These are phyloP conservation scores for Ceyx melanurus DNA, from an alignment of 2,113 vertebrate species.

Conservation along the genomic window DNA sequence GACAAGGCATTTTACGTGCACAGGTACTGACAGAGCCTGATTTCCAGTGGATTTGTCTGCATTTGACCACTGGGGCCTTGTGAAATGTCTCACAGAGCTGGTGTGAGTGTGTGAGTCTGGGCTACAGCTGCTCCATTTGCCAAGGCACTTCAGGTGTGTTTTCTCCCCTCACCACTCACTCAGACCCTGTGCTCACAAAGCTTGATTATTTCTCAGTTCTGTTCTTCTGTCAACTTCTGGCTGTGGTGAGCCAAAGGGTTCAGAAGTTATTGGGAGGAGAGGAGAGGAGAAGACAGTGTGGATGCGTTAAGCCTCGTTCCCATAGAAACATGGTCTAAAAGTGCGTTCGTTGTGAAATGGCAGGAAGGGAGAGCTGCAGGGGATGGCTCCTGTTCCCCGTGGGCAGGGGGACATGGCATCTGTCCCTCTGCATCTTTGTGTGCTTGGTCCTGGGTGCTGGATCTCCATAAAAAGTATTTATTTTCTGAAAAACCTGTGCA, in stretches of 20 bases:
- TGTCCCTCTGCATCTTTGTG: background rate
- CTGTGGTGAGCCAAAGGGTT: background rate
- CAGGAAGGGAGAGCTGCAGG: background rate
- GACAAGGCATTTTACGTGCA: background rate
- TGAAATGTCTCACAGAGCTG: background rate
- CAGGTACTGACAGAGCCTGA: background rate
- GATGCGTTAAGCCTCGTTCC: background rate
- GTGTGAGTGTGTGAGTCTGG: rapidly evolving
- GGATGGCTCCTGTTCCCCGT: rapidly evolving
- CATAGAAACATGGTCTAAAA: conserved; percentile 46
- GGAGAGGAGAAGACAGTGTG: background rate
- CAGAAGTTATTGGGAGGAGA: background rate
- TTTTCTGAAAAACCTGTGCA: background rate
- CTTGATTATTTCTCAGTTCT: background rate
- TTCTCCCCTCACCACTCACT: background rate
- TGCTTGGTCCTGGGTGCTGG: background rate
- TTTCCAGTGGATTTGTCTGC: background rate
- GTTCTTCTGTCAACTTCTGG: background rate
- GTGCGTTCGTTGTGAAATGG: background rate
- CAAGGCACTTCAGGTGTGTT: background rate
- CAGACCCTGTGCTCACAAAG: background rate
- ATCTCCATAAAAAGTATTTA: background rate
- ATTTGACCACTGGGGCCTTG: background rate
- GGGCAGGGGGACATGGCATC: background rate
- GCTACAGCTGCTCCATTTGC: background rate